These are phyloP conservation scores for Trialeurodes vaporariorum DNA, from an alignment of 1,140 invertebrate genomes.

Conservation along the genomic window DNA sequence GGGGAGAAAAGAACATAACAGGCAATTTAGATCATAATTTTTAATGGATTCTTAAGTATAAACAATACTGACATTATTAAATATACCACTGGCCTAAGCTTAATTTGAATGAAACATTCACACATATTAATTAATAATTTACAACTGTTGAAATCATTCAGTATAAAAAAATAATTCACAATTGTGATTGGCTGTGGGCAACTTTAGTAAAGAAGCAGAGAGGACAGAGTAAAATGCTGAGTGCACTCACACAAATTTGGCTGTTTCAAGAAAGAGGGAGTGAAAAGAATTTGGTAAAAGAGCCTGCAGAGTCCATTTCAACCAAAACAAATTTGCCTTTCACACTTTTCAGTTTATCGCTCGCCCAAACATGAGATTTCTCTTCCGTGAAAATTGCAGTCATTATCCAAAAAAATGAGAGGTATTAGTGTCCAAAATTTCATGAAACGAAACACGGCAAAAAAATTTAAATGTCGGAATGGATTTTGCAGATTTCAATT, in stretches of 20 bases:
- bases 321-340: neutral
- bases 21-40: too few relatives aligned
- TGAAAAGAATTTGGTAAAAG: neutral
- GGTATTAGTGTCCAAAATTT: too few relatives aligned
- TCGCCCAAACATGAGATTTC: too few relatives aligned
- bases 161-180: constrained; percentile 1
- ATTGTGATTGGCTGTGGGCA: neutral
- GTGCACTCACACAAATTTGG: too few relatives aligned
- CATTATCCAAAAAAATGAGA: too few relatives aligned
- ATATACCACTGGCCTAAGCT: neutral
- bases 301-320: neutral
- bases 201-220: neutral
- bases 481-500: too few relatives aligned
- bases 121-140: neutral
- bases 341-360: too few relatives aligned
- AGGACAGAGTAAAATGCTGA: too few relatives aligned
- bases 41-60: neutral
- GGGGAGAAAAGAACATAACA: too few relatives aligned
- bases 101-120: neutral
- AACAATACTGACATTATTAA: constrained; percentile 1
- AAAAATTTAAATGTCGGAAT: too few relatives aligned
- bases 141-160: neutral
- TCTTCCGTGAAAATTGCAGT: too few relatives aligned
- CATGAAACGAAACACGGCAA: too few relatives aligned
- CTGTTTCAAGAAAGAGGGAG: neutral